Evolutionary conservation across 2,113 vertebrate species (phyloP), one percentile per base, ranked within the genome.

Genomic region (Anolis carolinensis): DNA sequence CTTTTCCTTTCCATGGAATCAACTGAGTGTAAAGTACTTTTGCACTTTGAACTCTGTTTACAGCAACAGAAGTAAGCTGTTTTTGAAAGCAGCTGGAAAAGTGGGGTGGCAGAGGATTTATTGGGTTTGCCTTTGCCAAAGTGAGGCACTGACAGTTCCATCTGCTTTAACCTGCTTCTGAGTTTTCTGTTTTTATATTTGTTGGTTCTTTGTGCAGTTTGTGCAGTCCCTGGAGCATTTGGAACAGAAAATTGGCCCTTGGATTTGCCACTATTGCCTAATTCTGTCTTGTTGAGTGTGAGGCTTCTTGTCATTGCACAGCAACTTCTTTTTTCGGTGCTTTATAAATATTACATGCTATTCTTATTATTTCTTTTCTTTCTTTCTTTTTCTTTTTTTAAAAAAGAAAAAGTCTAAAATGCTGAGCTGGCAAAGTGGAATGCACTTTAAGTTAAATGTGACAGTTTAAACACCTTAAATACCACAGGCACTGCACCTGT

Each of bases 321-420:
- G 73, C 39, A 48, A 23, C 25, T 2, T 13, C 74, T 74, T 74
- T 36, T 8, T 50, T 76, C 48, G 39, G 25, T 76, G 25, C 74
- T 76, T 50, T 30, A 76, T 76, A 30, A 50, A 76, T 76, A 50
- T 50, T 76, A 30, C 23, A 76, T 77, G n/a, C n/a, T 59, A 59
- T 59, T 78, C 23, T 79, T 39, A 44, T 80, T 65, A 65, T 63
- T 80, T 80, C 59, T 80, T 59, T n/a, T n/a, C n/a, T n/a, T n/a
- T n/a, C n/a, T 63, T 80, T 80, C 59, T 80, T 59, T 63, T 80
- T 80, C 59, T 80, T 59, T 59, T 59, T 14, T 59, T 4, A 4
- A 18, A 18, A 14, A 59, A 59, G 9, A 44, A 65, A 23, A 63
- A 80, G 36, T 52, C 25, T 55, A 59, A 59, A 59, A n/a, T 13